These are phyloP conservation scores for Agapostemon virescens DNA, from an alignment of 2,888 invertebrate genomes.

Conservation along the genomic window DNA sequence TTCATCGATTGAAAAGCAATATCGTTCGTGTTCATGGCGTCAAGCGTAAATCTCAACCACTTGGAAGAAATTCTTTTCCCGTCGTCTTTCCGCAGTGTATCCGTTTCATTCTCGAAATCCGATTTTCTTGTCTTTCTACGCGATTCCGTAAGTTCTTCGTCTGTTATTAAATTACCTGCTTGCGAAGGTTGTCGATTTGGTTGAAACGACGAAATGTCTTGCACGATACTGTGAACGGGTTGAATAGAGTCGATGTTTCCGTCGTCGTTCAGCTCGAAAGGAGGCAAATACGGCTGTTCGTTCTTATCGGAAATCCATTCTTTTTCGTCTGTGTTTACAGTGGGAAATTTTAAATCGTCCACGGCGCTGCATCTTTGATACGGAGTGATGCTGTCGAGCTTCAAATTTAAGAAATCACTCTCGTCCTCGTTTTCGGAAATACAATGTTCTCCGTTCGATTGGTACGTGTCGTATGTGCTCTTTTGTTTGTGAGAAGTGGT, in stretches of 20 bases:
- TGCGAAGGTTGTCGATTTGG: not conserved
- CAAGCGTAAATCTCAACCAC: slow-evolving; percentile 43
- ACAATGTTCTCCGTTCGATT: not conserved
- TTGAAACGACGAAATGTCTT: no score
- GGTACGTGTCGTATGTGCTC: slow-evolving; percentile 37
- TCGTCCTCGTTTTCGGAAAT: not conserved
- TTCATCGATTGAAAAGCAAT: slow-evolving; percentile 45
- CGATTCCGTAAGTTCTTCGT: not conserved
- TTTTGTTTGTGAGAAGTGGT: not conserved
- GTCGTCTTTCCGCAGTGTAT: not conserved
- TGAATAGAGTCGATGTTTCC: not conserved
- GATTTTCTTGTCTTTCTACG: slow-evolving; percentile 1
- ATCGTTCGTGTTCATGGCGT: slow-evolving; percentile 34
- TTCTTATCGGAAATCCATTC: not conserved
- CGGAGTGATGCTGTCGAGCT: not conserved
- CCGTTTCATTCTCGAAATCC: not conserved
- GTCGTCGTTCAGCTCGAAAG: not conserved
- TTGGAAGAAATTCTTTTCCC: slow-evolving; percentile 31
- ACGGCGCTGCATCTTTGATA: not conserved
- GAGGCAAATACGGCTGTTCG: not conserved
- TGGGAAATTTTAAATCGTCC: not conserved
- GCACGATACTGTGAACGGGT: not conserved
- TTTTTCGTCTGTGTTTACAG: no score
- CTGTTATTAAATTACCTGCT: not conserved
- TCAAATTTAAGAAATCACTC: not conserved